phyloP scores from a whole-genome alignment of 2,888 invertebrate genomes.

The Toxonevra muliebris region DNA sequence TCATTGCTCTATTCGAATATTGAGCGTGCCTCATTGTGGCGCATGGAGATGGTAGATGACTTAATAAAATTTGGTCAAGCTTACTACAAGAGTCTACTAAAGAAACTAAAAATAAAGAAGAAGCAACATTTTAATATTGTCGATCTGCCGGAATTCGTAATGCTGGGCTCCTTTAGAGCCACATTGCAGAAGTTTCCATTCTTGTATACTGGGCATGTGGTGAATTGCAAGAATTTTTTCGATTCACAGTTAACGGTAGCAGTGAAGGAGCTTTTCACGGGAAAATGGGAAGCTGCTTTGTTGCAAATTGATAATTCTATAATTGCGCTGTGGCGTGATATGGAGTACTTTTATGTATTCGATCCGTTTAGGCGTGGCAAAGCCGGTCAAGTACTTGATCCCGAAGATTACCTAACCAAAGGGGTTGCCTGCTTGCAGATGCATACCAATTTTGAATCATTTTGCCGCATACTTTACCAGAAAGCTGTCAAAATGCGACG shows the following conservation, averaged over 20 bases:
- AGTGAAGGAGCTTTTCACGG: slow-evolving; percentile 50
- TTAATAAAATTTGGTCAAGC: slow-evolving; percentile 54
- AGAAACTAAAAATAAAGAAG: slow-evolving; percentile 48
- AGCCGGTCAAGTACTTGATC: slow-evolving; percentile 68
- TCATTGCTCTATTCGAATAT: slow-evolving; percentile 74
- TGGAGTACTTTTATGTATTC: slow-evolving; percentile 72
- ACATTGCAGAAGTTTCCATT: slow-evolving; percentile 55
- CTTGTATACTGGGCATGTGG: slow-evolving; percentile 53
- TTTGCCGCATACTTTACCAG: slow-evolving; percentile 67
- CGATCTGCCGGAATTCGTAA: slow-evolving; percentile 63
- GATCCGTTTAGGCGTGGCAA: slow-evolving; percentile 73
- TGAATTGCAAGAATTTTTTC: slow-evolving; percentile 50
- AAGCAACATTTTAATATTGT: slow-evolving; percentile 52
- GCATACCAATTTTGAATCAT: slow-evolving; percentile 70
- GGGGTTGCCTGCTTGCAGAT: slow-evolving; percentile 72
- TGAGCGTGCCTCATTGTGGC: slow-evolving; percentile 73
- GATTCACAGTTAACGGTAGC: slow-evolving; percentile 54
- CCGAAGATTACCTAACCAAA: slow-evolving; percentile 58
- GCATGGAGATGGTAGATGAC: slow-evolving; percentile 69
- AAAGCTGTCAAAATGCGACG: slow-evolving; percentile 63
- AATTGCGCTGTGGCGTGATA: slow-evolving; percentile 73
- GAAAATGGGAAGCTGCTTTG: slow-evolving; percentile 51
- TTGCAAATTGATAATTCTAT: slow-evolving; percentile 70
- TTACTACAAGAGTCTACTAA: slow-evolving; percentile 51
- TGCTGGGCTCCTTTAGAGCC: slow-evolving; percentile 60